Evolutionary conservation across 2,888 invertebrate species (phyloP), one percentile per base, ranked within the genome.

Genomic region (Amblyjoppa fuscipennis): DNA sequence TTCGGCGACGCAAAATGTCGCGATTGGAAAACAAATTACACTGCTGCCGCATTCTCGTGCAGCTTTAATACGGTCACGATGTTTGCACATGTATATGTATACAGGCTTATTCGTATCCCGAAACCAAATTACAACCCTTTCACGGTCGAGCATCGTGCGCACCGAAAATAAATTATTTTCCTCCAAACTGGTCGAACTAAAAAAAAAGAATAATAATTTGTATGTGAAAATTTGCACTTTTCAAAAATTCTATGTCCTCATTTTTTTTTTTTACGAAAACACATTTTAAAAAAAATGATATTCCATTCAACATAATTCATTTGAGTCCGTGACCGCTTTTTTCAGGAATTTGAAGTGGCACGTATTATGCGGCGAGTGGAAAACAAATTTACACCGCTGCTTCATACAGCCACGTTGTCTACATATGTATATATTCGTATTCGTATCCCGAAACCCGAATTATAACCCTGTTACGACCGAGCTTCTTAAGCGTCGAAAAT

Each of bases 1-100:
- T 31, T 3, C 31, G 31, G 31, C 31, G 4, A 31, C 31, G 31
- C 31, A 31, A 31, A 6, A 49, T 9, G 11, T 9, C 16, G 9
- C 11, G 49, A 13, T 3, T 34, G 71, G 41, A 28, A 45, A 74
- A 16, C 59, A 73, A 73, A 59, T 20, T 45, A 38, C 59, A 45
- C 38, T 25, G 59, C 13, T 56, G 41, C 41, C 41, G 28, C 74
- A 59, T 41, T 74, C 25, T 11, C 45, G 59, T 28, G 45, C 41
- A 38, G 25, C 59, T 28, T 74, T 61, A 74, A 45, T 74, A 38
- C 56, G 6, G 59, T 41, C 41, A 45, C 59, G 61, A 74, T 31
- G 70, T 0, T 7, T 31, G n/a, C 16, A 7, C 1, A 71, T 53
- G n/a, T 31, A 31, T 31, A 31, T 31, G 4, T 4, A 20, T 20